Evolutionary conservation across 2,113 vertebrate species (phyloP).

Genomic region (Thermophis baileyi): DNA sequence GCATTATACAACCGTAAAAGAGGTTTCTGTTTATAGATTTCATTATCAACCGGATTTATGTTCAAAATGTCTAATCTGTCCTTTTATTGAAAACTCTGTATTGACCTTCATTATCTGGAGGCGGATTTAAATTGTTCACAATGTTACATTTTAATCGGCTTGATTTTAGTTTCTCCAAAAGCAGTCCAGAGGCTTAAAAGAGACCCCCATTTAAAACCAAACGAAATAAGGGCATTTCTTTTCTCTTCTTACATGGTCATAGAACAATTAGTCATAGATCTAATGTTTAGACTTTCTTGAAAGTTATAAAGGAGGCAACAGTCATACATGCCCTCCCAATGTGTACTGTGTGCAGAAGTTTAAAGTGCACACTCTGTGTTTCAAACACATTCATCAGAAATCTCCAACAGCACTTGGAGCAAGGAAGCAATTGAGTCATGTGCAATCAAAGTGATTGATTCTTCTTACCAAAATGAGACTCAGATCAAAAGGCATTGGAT

Average conservation of each 20-base stretch:
- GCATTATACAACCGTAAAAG: conserved; percentile 41
- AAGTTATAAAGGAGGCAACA: conserved; percentile 7
- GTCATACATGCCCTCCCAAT: neutral
- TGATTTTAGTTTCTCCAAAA: conserved; percentile 45
- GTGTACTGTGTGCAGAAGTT: neutral
- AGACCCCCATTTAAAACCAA: conserved; percentile 25
- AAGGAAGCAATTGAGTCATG: neutral
- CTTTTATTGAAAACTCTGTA: conserved; percentile 13
- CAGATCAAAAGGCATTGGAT: conserved; percentile 4
- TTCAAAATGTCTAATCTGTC: conserved; percentile 47
- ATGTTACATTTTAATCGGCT: conserved; percentile 24
- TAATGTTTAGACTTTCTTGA: neutral
- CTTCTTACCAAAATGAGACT: conserved; percentile 4
- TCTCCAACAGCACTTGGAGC: neutral
- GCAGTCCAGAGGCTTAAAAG: conserved; percentile 2
- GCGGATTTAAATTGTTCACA: conserved; percentile 34
- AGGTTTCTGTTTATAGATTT: conserved; percentile 53
- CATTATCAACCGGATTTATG: conserved; percentile 42
- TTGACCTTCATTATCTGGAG: conserved; percentile 49
- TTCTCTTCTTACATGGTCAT: neutral
- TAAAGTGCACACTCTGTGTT: neutral
- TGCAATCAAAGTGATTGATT: conserved; percentile 4
- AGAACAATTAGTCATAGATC: neutral
- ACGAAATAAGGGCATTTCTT: conserved; percentile 13
- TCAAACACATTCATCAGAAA: conserved; percentile 25